A percentile compares a stretch with the other conserved stretches of the same genome.
Evolutionary conservation across 2,797 vertebrate genomes (phyloP).

Genomic region (Crax fasciolata): DNA sequence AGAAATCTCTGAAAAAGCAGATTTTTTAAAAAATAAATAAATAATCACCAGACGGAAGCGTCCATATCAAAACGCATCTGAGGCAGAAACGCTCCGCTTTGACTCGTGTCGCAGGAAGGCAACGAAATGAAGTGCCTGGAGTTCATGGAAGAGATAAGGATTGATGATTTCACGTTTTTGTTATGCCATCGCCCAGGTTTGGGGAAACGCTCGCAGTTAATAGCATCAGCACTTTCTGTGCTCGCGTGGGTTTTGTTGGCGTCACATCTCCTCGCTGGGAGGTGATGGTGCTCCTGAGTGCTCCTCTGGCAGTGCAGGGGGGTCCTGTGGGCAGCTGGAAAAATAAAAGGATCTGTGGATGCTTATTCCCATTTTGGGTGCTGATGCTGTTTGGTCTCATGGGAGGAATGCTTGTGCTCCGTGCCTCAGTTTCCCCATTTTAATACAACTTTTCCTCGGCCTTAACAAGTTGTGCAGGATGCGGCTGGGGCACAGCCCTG

Average conservation of each 20-base stretch:
- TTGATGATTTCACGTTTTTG: neutral
- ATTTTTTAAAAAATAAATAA: rapidly evolving
- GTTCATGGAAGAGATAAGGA: neutral
- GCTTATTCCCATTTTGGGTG: neutral
- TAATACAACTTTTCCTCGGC: neutral
- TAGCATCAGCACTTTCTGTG: rapidly evolving
- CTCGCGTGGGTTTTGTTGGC: rapidly evolving
- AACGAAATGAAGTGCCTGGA: neutral
- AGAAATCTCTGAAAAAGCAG: neutral
- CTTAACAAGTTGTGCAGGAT: rapidly evolving
- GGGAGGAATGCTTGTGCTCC: rapidly evolving
- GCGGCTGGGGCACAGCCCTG: neutral
- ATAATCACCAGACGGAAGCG: neutral
- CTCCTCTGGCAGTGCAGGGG: neutral
- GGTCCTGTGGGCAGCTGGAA: no score
- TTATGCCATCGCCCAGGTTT: neutral
- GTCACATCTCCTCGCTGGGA: rapidly evolving
- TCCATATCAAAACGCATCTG: neutral
- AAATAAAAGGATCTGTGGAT: neutral
- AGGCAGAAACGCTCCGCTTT: neutral
- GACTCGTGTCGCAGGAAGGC: neutral
- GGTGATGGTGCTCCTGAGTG: neutral
- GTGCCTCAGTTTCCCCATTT: slow-evolving; percentile 28
- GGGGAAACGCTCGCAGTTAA: neutral
- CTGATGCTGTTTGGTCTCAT: rapidly evolving